Percentiles rank a stretch among this genome's conserved stretches.
phyloP scores from a whole-genome alignment of 2,888 invertebrate genomes.

The Hyposoter didymator region DNA sequence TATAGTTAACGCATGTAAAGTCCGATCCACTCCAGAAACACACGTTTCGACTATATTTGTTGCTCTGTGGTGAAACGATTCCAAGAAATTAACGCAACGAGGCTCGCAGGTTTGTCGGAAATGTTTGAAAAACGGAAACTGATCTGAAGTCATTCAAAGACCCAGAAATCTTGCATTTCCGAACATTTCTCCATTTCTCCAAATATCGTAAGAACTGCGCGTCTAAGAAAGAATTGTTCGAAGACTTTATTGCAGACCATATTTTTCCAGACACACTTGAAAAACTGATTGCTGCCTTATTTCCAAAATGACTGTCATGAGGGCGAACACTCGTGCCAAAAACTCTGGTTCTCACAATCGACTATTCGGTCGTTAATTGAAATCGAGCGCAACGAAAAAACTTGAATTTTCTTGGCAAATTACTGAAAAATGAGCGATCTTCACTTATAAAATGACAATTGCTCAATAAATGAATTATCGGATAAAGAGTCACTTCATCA shows the following conservation, averaged over 20 bases:
- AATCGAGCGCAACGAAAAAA: background rate
- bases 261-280: no score
- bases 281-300: no score
- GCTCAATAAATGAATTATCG: background rate
- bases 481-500: background rate
- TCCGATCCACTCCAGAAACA: background rate
- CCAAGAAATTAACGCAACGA: background rate
- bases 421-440: background rate
- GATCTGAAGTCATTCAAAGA: background rate
- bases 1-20: slow-evolving; percentile 1
- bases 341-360: background rate
- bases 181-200: background rate
- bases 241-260: no score
- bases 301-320: no score
- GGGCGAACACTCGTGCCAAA: no score
- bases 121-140: background rate
- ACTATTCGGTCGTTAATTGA: background rate
- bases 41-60: background rate
- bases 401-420: background rate
- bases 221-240: no score
- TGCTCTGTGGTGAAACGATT: slow-evolving; percentile 1
- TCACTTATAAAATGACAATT: background rate
- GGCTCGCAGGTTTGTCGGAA: background rate
- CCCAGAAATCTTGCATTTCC: background rate
- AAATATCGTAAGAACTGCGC: background rate